Evolutionary conservation across 2,113 vertebrate species (phyloP).

Genomic region (Leucopsar rothschildi): DNA sequence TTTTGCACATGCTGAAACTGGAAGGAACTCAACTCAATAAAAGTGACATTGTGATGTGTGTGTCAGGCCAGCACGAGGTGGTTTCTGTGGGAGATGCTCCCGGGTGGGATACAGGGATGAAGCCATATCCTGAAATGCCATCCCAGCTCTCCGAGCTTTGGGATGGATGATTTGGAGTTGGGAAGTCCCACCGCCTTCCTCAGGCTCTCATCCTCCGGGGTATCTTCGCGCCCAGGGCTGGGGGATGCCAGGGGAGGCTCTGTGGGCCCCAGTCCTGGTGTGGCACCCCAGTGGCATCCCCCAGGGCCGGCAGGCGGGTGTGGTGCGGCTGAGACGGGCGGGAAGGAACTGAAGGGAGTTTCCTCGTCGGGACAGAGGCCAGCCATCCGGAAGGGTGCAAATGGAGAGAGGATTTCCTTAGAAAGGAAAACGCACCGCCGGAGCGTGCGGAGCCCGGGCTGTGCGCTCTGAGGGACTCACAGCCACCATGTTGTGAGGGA

Average conservation of each 20-base stretch:
- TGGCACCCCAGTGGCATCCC: no score
- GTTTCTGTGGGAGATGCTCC: background rate
- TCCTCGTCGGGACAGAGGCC: background rate
- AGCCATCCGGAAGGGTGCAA: background rate
- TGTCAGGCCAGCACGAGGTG: accelerated
- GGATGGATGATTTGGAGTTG: accelerated
- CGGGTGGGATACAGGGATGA: accelerated
- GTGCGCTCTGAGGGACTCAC: background rate
- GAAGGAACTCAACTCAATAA: background rate
- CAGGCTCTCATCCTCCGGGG: background rate
- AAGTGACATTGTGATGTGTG: background rate
- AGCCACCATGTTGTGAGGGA: accelerated
- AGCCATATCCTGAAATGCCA: accelerated
- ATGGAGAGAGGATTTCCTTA: accelerated
- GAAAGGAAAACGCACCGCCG: accelerated
- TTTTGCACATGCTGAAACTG: background rate
- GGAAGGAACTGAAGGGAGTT: background rate
- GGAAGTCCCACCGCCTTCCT: background rate
- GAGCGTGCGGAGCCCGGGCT: accelerated
- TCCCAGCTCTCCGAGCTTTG: accelerated
- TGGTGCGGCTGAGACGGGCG: background rate
- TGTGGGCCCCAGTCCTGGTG: background rate
- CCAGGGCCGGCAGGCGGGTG: no score
- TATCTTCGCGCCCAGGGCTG: no score
- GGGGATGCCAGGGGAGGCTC: background rate